phyloP scores from a whole-genome alignment of 2,113 vertebrate species.

The Mesocricetus auratus region DNA sequence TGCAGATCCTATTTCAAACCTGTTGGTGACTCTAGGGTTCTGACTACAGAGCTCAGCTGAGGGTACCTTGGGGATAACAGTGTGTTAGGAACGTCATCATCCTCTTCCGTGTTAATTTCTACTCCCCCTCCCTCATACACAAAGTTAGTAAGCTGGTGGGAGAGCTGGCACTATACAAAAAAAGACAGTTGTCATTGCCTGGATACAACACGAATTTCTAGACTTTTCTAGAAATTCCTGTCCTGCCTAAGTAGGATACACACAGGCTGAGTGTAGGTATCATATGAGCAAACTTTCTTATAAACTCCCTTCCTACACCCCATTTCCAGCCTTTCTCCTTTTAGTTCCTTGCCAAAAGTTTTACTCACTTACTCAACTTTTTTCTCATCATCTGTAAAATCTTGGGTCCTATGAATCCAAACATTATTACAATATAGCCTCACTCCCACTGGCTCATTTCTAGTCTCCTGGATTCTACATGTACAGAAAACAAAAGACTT shows the following conservation, averaged over 20 bases:
- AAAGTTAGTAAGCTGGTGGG: not conserved
- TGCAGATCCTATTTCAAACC: not conserved
- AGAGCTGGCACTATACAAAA: not conserved
- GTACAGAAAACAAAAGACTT: not conserved
- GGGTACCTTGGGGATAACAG: not conserved
- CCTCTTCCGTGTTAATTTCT: not conserved
- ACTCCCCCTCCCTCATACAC: no score
- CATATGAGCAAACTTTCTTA: not conserved
- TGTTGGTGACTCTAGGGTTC: not conserved
- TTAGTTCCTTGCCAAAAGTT: not conserved
- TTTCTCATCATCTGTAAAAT: not conserved
- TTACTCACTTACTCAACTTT: not conserved
- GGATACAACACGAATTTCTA: accelerated
- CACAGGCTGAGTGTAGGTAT: accelerated
- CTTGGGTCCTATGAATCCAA: not conserved
- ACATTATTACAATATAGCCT: not conserved
- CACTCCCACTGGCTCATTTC: not conserved
- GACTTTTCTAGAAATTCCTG: no score
- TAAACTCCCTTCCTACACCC: no score
- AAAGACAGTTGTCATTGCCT: not conserved
- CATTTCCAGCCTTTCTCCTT: not conserved
- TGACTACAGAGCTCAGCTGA: not conserved
- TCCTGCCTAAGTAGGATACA: no score
- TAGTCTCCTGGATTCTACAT: not conserved
- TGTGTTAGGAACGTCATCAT: not conserved